Base-by-base conservation (phyloP, 2,888 invertebrate genomes). In the Latrodectus hesperus region DNA sequence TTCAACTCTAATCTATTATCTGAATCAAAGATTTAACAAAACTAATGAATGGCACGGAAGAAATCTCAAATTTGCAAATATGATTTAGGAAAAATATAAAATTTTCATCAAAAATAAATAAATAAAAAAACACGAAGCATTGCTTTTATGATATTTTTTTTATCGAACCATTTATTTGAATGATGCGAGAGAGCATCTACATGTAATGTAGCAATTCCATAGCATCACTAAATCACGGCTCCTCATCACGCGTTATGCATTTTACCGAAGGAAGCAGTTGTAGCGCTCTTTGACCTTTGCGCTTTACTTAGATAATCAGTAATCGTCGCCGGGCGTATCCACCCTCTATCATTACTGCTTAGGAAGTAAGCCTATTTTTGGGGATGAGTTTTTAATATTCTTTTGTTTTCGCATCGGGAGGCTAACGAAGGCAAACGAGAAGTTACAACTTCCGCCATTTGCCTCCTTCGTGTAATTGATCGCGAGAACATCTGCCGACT, bases 331-430 rank as follows among this genome's bases (percentile, higher is more conserved):
- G 65, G 55, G 55, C 52, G 64, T 72, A 77, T 53, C 82, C 86
- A 76, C 86, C 86, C 85, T 65, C 86, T 86, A 86, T 86, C 86
- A 81, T 86, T 80, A 85, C 65, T 12, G 60, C 64, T 55, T 49
- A 52, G 55, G 77, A 55, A 67, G 74, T 60, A 17, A 60, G 71
- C 55, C 64, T 55, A 68, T 75, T 82, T 82, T 82, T 70, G 68
- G 75, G 75, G 53, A 73, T 81, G 67, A 74, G 73, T 51, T 64
- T 76, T 85, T 80, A 85, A 85, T 85, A 80, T 76, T 80, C 86
- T 72, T 86, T 86, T 86, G 86, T 86, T 86, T 86, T 74, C 73
- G 82, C 76, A 70, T 68, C 70, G 80, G 65, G 80, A 80, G 60
- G 17, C 79, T 85, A 85, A 81, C 70, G 79, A 68, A 74, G 78